Conservation (phyloP, 2,888 invertebrate species). For the Temnothorax unifasciatus region DNA sequence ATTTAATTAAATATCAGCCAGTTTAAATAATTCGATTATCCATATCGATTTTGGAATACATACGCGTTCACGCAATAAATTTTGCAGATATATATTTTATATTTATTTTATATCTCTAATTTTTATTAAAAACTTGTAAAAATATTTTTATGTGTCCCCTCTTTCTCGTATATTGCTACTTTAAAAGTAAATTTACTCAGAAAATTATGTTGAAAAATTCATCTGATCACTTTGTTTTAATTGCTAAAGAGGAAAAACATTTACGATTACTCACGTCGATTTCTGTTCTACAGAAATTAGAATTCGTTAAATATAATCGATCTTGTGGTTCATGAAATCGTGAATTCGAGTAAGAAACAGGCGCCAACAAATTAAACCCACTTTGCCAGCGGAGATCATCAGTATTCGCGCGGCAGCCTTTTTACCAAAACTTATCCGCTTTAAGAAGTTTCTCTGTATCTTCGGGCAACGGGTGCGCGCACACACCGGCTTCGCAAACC, state of each 20-base stretch:
- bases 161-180: neutral
- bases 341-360: neutral
- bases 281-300: neutral
- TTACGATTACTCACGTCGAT: neutral
- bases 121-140: neutral
- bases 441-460: constrained; percentile 44
- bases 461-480: neutral
- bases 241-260: neutral
- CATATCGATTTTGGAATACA: neutral
- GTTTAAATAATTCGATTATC: constrained; percentile 17
- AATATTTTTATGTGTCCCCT: neutral
- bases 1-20: constrained; percentile 9
- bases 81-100: constrained; percentile 16
- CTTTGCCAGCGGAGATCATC: constrained; percentile 24
- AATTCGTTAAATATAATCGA: constrained; percentile 10
- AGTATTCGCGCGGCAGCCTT: constrained; percentile 32
- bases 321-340: neutral
- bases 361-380: constrained; percentile 30
- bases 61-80: neutral
- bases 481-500: constrained; percentile 40
- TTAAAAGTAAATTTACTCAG: neutral
- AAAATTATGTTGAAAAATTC: neutral
- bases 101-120: constrained; percentile 3
- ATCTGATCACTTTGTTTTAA: neutral
- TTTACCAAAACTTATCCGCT: constrained; percentile 52